These are phyloP conservation scores for Copsychus sechellarum DNA, from an alignment of 2,113 vertebrate genomes.

Conservation along the genomic window DNA sequence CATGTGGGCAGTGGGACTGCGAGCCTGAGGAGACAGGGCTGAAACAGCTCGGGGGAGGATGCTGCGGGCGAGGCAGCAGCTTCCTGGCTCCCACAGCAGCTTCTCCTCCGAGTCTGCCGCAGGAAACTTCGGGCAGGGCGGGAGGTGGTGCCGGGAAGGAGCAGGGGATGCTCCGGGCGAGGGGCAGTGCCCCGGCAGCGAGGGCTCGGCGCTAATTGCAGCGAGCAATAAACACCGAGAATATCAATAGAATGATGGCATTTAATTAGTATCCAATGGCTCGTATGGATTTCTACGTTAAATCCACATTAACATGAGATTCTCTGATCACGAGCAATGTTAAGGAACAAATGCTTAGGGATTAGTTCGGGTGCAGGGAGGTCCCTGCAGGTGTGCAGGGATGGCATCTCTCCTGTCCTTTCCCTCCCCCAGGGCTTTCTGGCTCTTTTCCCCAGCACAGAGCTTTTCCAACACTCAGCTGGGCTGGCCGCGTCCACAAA, in stretches of 20 bases:
- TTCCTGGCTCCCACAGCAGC: background rate
- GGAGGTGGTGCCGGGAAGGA: background rate
- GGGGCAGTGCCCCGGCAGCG: background rate
- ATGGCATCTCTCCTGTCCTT: background rate
- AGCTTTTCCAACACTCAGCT: background rate
- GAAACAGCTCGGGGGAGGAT: background rate
- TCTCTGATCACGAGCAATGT: slow-evolving; percentile 5
- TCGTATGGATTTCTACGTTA: slow-evolving; percentile 65
- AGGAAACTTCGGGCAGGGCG: background rate
- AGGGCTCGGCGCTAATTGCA: slow-evolving; percentile 10
- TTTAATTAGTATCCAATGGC: slow-evolving; percentile 71
- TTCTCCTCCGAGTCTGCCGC: background rate
- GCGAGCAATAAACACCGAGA: slow-evolving; percentile 22
- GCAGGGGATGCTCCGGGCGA: background rate
- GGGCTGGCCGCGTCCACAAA: background rate
- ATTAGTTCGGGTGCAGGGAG: background rate
- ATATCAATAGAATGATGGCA: background rate
- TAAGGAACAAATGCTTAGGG: background rate
- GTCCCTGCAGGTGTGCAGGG: background rate
- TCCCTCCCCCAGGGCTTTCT: background rate
- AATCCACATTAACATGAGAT: slow-evolving; percentile 46
- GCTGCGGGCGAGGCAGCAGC: background rate
- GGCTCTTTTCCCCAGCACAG: background rate
- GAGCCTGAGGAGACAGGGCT: background rate
- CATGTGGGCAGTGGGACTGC: background rate